Percentiles rank a stretch among this genome's conserved stretches.
These are phyloP conservation scores for Drosophila obscura DNA, from an alignment of 1,140 invertebrate genomes.

Conservation along the genomic window DNA sequence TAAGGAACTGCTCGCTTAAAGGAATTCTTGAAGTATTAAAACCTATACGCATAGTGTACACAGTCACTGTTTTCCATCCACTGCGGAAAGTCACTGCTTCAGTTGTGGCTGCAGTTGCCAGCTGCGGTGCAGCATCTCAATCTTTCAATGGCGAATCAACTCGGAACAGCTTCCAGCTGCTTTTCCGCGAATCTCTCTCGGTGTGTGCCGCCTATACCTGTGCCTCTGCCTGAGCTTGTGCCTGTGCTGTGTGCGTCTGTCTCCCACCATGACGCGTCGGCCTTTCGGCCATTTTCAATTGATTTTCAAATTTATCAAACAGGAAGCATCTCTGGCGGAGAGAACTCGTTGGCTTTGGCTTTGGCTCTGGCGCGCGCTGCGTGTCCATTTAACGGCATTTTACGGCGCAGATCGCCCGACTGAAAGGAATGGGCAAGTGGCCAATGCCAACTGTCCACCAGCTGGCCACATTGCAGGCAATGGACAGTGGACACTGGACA, in stretches of 20 bases:
- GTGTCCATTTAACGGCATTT: constrained; percentile 75
- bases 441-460: constrained; percentile 27
- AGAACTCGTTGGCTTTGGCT: constrained; percentile 47
- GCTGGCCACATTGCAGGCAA: constrained; percentile 23
- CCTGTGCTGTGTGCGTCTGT: constrained; percentile 14
- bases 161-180: constrained; percentile 71
- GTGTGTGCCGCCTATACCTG: constrained; percentile 1
- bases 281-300: constrained; percentile 77
- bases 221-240: not conserved
- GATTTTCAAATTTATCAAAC: constrained; percentile 81
- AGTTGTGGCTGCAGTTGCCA: not conserved
- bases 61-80: not conserved
- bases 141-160: constrained; percentile 15
- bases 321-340: constrained; percentile 71
- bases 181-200: constrained; percentile 71
- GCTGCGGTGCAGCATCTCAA: constrained; percentile 10
- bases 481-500: constrained; percentile 8
- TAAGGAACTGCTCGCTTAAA: too few species aligned
- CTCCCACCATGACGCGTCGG: constrained; percentile 56
- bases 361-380: constrained; percentile 34
- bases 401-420: constrained; percentile 18
- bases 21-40: too few species aligned
- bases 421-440: constrained; percentile 5
- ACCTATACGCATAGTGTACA: too few species aligned
- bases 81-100: constrained; percentile 5